Evolutionary conservation across 2,888 invertebrate species (phyloP).

Genomic region (Lycocerus yunnanus): DNA sequence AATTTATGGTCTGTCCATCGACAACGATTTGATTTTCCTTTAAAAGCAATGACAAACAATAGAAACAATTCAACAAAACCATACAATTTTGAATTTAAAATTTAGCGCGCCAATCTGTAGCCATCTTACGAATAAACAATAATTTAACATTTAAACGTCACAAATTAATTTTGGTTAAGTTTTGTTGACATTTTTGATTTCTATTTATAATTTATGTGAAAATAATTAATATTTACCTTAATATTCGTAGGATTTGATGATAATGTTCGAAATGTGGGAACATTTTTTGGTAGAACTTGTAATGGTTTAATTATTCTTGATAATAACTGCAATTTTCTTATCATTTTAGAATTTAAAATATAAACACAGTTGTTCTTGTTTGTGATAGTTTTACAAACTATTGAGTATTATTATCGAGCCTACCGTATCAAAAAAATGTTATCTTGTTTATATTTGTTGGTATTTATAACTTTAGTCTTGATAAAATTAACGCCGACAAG

Average conservation of each 20-base stretch:
- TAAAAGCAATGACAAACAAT: not conserved
- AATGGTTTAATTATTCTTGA: not conserved
- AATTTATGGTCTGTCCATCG: conserved; percentile 64
- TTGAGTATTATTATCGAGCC: not conserved
- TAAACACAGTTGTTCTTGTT: not conserved
- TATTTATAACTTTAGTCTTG: not conserved
- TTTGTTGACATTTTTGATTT: no score
- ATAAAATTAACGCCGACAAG: not conserved
- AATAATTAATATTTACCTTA: not conserved
- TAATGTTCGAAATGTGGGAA: not conserved
- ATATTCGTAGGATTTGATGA: not conserved
- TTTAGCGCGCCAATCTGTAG: not conserved
- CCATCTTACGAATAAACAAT: not conserved
- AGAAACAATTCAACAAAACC: not conserved
- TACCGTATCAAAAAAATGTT: not conserved
- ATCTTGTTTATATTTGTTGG: not conserved
- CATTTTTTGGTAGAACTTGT: not conserved
- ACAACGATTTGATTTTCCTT: conserved; percentile 70
- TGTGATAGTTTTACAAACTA: not conserved
- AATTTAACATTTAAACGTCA: no score
- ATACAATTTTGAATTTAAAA: not conserved
- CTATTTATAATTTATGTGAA: not conserved
- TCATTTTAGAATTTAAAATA: not conserved
- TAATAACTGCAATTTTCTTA: not conserved
- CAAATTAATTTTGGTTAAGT: no score